Evolutionary conservation across 2,113 vertebrate species (phyloP).

Genomic region (Phylloscopus whistleri): DNA sequence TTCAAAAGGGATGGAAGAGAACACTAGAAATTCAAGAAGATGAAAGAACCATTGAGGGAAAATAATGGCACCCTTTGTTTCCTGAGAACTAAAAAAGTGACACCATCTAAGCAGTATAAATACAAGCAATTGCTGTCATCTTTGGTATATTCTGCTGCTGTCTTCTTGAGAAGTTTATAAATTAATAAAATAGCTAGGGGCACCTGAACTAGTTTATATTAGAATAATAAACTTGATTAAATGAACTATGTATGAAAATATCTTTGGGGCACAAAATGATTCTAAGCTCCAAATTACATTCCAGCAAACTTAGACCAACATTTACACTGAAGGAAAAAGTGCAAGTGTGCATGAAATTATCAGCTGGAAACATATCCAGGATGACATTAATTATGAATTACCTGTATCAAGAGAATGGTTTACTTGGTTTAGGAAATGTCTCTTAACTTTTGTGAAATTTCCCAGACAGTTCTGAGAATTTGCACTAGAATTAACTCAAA

Average conservation of each 20-base stretch:
- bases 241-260: constrained; percentile 31
- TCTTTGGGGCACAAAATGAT: background rate
- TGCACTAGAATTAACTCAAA: background rate
- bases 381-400: background rate
- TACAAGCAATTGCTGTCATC: background rate
- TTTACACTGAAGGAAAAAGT: background rate
- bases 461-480: background rate
- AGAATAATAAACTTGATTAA: background rate
- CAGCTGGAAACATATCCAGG: background rate
- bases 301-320: background rate
- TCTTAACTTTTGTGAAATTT: background rate
- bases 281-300: background rate
- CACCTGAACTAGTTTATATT: background rate
- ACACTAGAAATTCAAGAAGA: background rate
- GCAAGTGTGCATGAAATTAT: background rate
- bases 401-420: background rate
- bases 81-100: background rate
- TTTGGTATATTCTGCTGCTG: background rate
- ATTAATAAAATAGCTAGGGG: constrained; percentile 21
- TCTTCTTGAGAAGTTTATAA: constrained; percentile 19
- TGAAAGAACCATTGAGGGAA: background rate
- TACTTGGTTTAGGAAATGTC: background rate
- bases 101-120: background rate
- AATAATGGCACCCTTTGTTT: background rate
- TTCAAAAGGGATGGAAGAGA: background rate